phyloP scores from a whole-genome alignment of 2,113 vertebrate species.

The Climacteris rufus region DNA sequence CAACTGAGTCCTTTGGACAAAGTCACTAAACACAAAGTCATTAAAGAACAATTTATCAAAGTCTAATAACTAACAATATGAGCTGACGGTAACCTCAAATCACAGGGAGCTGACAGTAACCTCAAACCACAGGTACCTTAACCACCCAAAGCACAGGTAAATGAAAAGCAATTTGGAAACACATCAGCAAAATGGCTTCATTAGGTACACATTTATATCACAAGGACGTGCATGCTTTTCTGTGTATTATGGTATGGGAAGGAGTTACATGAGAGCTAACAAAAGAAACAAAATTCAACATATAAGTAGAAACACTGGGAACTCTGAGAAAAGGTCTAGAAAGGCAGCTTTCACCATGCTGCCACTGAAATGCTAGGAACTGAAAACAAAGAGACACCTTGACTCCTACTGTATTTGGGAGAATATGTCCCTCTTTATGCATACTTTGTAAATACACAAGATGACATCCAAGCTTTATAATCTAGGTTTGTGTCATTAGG shows the following conservation, averaged over 20 bases:
- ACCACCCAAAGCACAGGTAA: background rate
- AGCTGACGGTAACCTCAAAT: background rate
- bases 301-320: background rate
- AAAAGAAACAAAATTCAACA: background rate
- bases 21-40: background rate
- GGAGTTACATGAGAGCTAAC: background rate
- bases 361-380: background rate
- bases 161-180: background rate
- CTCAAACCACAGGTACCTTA: background rate
- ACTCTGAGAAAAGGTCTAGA: background rate
- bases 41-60: background rate
- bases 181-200: background rate
- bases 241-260: background rate
- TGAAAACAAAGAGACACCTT: background rate
- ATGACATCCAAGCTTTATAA: background rate
- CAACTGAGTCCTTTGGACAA: background rate
- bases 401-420: background rate
- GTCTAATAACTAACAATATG: background rate
- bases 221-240: background rate
- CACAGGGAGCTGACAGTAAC: background rate
- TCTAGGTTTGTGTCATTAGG: background rate
- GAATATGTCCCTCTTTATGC: background rate
- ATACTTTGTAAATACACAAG: background rate
- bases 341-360: background rate
- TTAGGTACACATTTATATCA: background rate